Evolutionary conservation across 1,140 invertebrate genomes (phyloP).

Genomic region (Papilio aristodemus): DNA sequence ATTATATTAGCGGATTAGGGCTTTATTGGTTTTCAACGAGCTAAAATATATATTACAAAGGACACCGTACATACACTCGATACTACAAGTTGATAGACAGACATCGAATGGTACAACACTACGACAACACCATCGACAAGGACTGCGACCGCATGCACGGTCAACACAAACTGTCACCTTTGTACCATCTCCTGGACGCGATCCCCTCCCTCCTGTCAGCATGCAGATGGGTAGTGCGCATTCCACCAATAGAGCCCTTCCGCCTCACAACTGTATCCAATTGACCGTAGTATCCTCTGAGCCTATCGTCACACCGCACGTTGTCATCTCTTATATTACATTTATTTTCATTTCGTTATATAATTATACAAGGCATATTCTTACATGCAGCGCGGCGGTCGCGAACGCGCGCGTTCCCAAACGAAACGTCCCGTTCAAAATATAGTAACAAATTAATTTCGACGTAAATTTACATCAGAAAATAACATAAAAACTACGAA

Average conservation of each 20-base stretch:
- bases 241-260: slow-evolving; percentile 29
- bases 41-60: slow-evolving; percentile 15
- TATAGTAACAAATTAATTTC: not conserved
- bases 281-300: slow-evolving; percentile 65
- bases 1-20: slow-evolving; percentile 55
- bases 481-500: slow-evolving; percentile 29
- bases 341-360: slow-evolving; percentile 71
- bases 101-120: slow-evolving; percentile 25
- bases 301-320: slow-evolving; percentile 64
- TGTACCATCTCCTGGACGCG: not conserved
- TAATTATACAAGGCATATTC: slow-evolving; percentile 78
- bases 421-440: not conserved
- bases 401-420: slow-evolving; percentile 39
- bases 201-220: not conserved
- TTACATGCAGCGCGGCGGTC: slow-evolving; percentile 55
- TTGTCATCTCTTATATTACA: slow-evolving; percentile 77
- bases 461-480: not conserved
- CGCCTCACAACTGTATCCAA: slow-evolving; percentile 53
- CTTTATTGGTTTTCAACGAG: slow-evolving; percentile 50
- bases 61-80: slow-evolving; percentile 18
- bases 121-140: slow-evolving; percentile 13
- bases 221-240: not conserved
- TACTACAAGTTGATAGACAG: not conserved
- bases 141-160: not conserved
- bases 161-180: not conserved